phyloP scores from a whole-genome alignment of 2,113 vertebrate genomes.

The Sinocyclocheilus grahami region DNA sequence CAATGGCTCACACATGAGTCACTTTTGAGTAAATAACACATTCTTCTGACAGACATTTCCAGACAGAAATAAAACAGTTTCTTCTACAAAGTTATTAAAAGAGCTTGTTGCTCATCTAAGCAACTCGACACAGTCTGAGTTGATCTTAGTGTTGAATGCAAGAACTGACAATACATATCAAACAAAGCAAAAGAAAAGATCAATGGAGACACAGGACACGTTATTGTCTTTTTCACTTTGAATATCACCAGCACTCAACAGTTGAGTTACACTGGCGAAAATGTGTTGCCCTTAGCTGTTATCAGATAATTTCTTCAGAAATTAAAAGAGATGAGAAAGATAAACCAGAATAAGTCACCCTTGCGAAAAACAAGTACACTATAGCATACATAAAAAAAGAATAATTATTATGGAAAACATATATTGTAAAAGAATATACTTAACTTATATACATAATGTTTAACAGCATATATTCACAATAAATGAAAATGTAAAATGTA shows the following conservation, averaged over 20 bases:
- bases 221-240: not conserved
- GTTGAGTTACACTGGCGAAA: not conserved
- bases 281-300: not conserved
- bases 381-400: not conserved
- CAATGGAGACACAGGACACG: not conserved
- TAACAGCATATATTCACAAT: no score
- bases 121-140: not conserved
- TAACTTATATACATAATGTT: not conserved
- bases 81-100: not conserved
- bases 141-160: not conserved
- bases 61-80: not conserved
- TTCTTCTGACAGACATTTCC: not conserved
- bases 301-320: not conserved
- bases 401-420: no score
- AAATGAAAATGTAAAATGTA: not conserved
- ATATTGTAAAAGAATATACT: not conserved
- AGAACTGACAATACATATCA: not conserved
- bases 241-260: not conserved
- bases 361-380: not conserved
- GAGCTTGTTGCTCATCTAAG: not conserved
- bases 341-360: not conserved
- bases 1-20: constrained; percentile 22
- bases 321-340: not conserved
- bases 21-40: constrained; percentile 23
- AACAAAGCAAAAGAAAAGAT: not conserved